phyloP scores from a whole-genome alignment of 35 echinoderm and acorn worm species.

The Ophioderma brevispina region DNA sequence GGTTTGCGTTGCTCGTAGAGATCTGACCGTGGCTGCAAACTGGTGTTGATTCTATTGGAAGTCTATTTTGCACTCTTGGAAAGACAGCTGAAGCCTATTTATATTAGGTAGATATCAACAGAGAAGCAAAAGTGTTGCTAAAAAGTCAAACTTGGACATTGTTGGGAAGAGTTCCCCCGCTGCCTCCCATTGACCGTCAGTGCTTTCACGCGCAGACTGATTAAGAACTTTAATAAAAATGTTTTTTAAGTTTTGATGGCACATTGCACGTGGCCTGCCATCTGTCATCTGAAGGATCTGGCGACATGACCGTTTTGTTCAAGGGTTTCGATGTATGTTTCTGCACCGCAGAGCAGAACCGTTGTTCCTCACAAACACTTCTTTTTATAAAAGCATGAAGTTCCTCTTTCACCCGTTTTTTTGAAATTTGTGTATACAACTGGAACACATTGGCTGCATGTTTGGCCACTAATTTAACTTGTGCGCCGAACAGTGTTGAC shows the following conservation, averaged over 20 bases:
- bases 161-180: not conserved
- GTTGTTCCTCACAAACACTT: not conserved
- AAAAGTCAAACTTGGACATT: slow-evolving; percentile 37
- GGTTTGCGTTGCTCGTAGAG: too few species aligned
- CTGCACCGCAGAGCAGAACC: not conserved
- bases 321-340: not conserved
- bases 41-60: too few species aligned
- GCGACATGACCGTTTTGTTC: not conserved
- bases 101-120: slow-evolving; percentile 36
- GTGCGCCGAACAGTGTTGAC: slow-evolving; percentile 31
- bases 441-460: slow-evolving; percentile 26
- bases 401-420: not conserved
- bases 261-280: slow-evolving; percentile 24
- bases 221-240: not conserved
- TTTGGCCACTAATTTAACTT: slow-evolving; percentile 2
- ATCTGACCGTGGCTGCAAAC: too few species aligned
- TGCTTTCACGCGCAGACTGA: slow-evolving; percentile 35
- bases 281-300: slow-evolving; percentile 30
- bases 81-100: slow-evolving; percentile 21
- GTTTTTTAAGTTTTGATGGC: slow-evolving; percentile 9
- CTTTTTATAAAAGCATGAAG: slow-evolving; percentile 42
- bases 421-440: slow-evolving; percentile 25
- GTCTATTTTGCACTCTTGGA: slow-evolving; percentile 43
- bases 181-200: slow-evolving; percentile 26
- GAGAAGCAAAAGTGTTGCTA: slow-evolving; percentile 50